Percentiles rank a stretch among this genome's conserved stretches.
Conservation (phyloP, 92 coral and sea anemone genomes). For the Bergia puertoricense region DNA sequence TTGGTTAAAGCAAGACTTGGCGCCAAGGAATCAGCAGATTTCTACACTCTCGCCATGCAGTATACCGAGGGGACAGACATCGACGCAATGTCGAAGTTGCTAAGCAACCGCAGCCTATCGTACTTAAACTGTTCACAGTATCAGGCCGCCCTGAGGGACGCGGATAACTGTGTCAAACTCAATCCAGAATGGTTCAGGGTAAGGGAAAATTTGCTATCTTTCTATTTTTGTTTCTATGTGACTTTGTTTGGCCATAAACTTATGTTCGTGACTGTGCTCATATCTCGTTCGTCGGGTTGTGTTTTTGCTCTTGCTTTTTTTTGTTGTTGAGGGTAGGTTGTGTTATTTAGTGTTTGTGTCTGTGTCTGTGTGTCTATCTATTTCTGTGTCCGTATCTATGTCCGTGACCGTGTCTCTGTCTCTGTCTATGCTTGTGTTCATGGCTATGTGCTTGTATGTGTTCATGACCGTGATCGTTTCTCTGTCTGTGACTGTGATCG, state of each 20-base stretch:
- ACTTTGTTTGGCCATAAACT: not conserved
- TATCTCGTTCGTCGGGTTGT: too few relatives aligned
- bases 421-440: too few relatives aligned
- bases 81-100: conserved; percentile 26
- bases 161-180: conserved; percentile 32
- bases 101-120: conserved; percentile 38
- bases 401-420: too few relatives aligned
- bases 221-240: not conserved
- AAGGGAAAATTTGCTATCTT: not conserved
- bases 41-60: conserved; percentile 25
- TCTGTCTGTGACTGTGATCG: too few relatives aligned
- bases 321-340: too few relatives aligned
- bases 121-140: not conserved
- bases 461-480: too few relatives aligned
- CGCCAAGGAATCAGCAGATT: not conserved
- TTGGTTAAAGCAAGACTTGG: not conserved
- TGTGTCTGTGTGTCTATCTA: too few relatives aligned
- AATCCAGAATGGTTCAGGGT: conserved; percentile 37
- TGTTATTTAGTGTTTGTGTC: too few relatives aligned
- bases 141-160: conserved; percentile 27
- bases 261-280: not conserved
- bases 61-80: conserved; percentile 31
- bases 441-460: too few relatives aligned
- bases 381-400: too few relatives aligned
- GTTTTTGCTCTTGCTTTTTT: not conserved